Percentiles rank a stretch among this genome's conserved stretches.
These are phyloP conservation scores for Reinhardtius hippoglossoides DNA, from an alignment of 2,113 vertebrate species.

Conservation along the genomic window DNA sequence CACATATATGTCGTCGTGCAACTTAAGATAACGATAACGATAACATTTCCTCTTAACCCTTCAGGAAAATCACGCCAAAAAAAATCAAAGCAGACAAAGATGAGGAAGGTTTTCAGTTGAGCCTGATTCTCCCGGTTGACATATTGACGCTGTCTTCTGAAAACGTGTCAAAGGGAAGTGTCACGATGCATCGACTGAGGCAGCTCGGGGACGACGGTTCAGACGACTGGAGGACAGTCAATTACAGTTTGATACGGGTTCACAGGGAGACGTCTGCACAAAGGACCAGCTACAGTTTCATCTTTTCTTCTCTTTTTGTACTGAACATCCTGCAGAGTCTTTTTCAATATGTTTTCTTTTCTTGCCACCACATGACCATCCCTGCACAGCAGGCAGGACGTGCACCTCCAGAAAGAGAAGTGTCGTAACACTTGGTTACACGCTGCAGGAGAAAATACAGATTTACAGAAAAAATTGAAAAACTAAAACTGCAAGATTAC, in stretches of 20 bases:
- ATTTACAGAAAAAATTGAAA: not conserved
- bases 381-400: not conserved
- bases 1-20: no score
- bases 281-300: not conserved
- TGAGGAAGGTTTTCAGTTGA: slow-evolving; percentile 13
- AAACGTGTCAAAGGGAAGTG: slow-evolving; percentile 3
- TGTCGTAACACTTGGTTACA: not conserved
- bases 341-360: not conserved
- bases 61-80: slow-evolving; percentile 3
- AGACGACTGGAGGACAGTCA: not conserved
- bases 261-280: not conserved
- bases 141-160: slow-evolving; percentile 26
- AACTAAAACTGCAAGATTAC: not conserved
- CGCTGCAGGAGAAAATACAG: not conserved
- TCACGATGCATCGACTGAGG: slow-evolving; percentile 1
- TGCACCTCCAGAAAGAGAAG: not conserved
- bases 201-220: not conserved
- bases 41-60: not conserved
- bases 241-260: not conserved
- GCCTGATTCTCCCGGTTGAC: not conserved
- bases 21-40: no score
- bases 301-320: not conserved
- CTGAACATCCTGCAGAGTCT: not conserved
- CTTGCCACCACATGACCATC: no score
- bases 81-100: slow-evolving; percentile 1